Percentiles rank a stretch among this genome's conserved stretches.
Evolutionary conservation across 2,113 vertebrate genomes (phyloP).

Genomic region (Gymnobelideus leadbeateri): DNA sequence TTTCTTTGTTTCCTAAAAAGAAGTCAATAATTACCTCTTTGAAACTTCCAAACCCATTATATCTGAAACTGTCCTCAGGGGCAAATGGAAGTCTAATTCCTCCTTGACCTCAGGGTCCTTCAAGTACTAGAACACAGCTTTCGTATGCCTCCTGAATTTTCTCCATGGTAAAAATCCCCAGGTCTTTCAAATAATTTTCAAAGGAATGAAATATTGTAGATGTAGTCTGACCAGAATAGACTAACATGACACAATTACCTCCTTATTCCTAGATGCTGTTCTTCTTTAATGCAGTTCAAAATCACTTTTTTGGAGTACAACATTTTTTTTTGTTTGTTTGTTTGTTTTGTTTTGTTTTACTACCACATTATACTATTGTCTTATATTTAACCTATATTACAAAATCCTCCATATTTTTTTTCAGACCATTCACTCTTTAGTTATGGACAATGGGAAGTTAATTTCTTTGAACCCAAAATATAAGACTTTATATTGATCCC

Average conservation of each 20-base stretch:
- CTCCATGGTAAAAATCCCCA: background rate
- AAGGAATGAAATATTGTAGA: background rate
- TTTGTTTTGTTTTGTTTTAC: too few species aligned
- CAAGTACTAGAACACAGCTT: background rate
- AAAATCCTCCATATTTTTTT: background rate
- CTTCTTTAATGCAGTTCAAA: background rate
- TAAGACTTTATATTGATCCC: background rate
- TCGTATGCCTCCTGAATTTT: background rate
- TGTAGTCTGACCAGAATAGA: background rate
- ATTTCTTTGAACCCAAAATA: background rate
- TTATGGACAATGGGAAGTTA: constrained; percentile 14
- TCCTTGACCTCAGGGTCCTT: background rate
- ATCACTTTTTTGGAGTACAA: background rate
- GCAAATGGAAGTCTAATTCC: background rate
- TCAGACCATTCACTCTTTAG: background rate
- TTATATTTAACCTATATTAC: background rate
- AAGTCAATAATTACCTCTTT: too few species aligned
- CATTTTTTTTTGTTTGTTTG: too few species aligned
- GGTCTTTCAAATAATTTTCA: background rate
- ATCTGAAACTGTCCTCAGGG: background rate
- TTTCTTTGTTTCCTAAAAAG: background rate
- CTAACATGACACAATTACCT: background rate
- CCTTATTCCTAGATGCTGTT: background rate
- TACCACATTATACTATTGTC: background rate
- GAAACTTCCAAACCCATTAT: background rate